A percentile compares a stretch with the other conserved stretches of the same genome.
phyloP scores from a whole-genome alignment of 2,888 invertebrate genomes.

The Caenorhabditis sinica region DNA sequence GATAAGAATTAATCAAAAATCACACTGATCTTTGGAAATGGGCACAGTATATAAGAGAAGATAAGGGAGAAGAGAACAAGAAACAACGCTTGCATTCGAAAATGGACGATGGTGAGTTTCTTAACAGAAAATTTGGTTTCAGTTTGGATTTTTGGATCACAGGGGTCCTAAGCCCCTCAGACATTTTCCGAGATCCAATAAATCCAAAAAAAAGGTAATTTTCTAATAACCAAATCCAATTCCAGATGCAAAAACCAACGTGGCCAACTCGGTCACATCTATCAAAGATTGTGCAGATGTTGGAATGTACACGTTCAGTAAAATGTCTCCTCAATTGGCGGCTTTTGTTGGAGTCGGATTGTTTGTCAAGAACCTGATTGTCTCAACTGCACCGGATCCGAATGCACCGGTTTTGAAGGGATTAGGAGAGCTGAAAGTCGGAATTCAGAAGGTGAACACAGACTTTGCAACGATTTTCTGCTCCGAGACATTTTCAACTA shows the following conservation, averaged over 20 bases:
- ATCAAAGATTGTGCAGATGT: slow-evolving; percentile 1
- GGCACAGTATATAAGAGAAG: background rate
- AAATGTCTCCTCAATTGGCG: background rate
- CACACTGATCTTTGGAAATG: background rate
- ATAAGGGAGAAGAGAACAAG: background rate
- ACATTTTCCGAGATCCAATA: no score
- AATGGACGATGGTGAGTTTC: background rate
- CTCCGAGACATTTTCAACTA: no score
- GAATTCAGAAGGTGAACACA: background rate
- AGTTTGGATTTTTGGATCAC: no score
- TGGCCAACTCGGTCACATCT: background rate
- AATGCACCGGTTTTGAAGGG: background rate
- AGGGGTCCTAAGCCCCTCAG: no score
- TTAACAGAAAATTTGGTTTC: background rate
- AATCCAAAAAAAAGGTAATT: no score
- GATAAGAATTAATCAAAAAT: no score
- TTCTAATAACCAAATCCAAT: background rate
- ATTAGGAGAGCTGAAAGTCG: background rate
- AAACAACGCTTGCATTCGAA: background rate
- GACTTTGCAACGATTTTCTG: no score
- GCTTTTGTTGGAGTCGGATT: background rate
- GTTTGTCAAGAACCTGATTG: background rate
- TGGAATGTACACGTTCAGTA: background rate
- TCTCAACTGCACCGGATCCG: background rate
- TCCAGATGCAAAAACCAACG: background rate